phyloP scores from a whole-genome alignment of 2,888 invertebrate species.

The Tyria jacobaeae region DNA sequence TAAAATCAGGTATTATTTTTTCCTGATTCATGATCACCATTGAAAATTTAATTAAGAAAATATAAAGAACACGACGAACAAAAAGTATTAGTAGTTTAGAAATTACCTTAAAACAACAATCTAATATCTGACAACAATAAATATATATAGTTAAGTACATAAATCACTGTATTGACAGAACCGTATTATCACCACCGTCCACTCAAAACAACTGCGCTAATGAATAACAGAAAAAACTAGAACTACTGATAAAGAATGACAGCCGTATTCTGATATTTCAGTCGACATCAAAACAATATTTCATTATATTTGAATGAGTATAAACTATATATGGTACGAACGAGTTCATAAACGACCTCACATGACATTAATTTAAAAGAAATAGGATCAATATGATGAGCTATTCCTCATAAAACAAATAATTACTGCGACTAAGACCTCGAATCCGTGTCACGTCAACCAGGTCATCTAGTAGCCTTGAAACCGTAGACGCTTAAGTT shows the following conservation, averaged over 20 bases:
- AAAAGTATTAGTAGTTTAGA: background rate
- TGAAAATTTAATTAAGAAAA: background rate
- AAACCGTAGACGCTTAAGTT: conserved; percentile 39
- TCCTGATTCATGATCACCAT: no score
- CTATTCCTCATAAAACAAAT: conserved; percentile 15
- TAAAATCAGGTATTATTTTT: no score
- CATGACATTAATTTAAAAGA: background rate
- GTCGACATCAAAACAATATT: conserved; percentile 23
- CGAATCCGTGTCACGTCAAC: conserved; percentile 29
- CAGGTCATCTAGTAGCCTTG: conserved; percentile 45
- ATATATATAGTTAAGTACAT: background rate
- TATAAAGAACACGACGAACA: background rate
- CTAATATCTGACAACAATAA: background rate
- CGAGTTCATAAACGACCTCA: background rate
- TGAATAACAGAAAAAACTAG: conserved; percentile 38
- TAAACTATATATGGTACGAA: no score
- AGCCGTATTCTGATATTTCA: conserved; percentile 28
- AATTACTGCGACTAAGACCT: conserved; percentile 27
- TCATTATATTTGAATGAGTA: background rate
- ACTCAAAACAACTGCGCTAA: conserved; percentile 30
- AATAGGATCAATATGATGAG: conserved; percentile 10
- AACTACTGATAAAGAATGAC: conserved; percentile 38
- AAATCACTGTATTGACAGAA: conserved; percentile 14
- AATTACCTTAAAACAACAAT: conserved; percentile 3
- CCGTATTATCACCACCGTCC: conserved; percentile 17